Evolutionary conservation across 2,888 invertebrate genomes (phyloP), one percentile per base, ranked within the genome.

Genomic region (Pterostichus madidus): DNA sequence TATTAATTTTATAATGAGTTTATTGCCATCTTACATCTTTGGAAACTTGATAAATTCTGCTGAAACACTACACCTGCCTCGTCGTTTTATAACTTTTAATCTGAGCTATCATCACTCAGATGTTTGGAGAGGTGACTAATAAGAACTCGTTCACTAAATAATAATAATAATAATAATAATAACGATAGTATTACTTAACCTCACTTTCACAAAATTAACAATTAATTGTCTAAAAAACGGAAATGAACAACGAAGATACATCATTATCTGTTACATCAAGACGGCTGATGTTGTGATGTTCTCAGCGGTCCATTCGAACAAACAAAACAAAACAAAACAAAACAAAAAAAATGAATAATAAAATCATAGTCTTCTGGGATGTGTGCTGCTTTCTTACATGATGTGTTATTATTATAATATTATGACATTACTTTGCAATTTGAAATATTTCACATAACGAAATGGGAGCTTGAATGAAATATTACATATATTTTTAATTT

Each of bases 131-230:
- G n/a, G 49, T 49, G 49, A 5, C 49, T 35, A 31, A 13, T 17
- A 71, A 71, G 39, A 71, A 44, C 39, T 71, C 39, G 44, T 71
- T 44, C 68, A 53, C 17, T 53, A 76, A 46, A 73, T 73, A 73
- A 73, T 56, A 56, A 64, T 53, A 76, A n/a, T n/a, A 46, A 73
- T 73, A 73, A 73, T 56, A 56, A 76, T 76, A 76, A 76, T 56
- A 76, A 76, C 56, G 76, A 76, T 76, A 4, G 24, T 77, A 53
- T 77, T 77, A 77, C 77, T 59, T 77, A 56, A 77, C 46, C 35
- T 8, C 56, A 77, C 77, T 77, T 77, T 77, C 77, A 77, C 77
- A 77, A 77, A 77, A 77, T 39, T 44, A 44, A 77, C 56, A 77
- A 77, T 56, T 76, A 76, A 76, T 76, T 76, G 59, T 56, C 59